Evolutionary conservation across 1,140 invertebrate genomes (phyloP), one percentile per base, ranked within the genome.

Genomic region (Limonius californicus): DNA sequence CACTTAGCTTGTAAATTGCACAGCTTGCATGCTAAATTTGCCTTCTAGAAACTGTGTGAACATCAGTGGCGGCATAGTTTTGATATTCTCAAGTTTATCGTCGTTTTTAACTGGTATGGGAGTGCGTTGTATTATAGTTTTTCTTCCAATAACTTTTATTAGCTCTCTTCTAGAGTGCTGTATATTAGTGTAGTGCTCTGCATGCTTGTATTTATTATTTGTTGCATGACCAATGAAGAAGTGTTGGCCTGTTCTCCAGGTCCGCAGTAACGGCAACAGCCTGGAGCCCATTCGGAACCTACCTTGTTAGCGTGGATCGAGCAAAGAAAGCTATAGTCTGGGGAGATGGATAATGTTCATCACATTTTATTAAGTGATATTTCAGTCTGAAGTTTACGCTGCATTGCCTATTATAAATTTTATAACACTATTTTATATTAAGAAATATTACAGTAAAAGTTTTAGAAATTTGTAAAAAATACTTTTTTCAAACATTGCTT

Each of bases 271-370:
- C 90, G 58, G 92, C 94, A 14, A 93, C 95, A 64, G 86, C 90
- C 8, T 98, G 95, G 95, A 89, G 94, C 77, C 91, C 93, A 1
- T 89, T 88, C 72, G 91, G 89, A 16, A 87, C 85, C 47, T 85
- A 85, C 56, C 79, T 98, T 42, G 87, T 93, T n/a, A 92, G 90
- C 57, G 92, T 94, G 67, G 95, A 97, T 75, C 85, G 88, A 67
- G 84, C 86, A 62, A 94, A 92, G 76, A 89, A 89, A 66, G 89
- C 89, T 30, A 83, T 94, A 50, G 82, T 97, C 55, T 98, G 95
- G 93, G 84, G 85, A n/a, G 68, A 72, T 23, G 16, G 54, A 55
- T 39, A 39, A 39, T 14, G n/a, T 16, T 50, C 19, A 7, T 16
- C 45, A 19, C 42, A 16, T 3, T 27, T 27, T 27, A 9, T 9